Base-by-base conservation (phyloP, 1,140 invertebrate species). In the Centruroides vittatus region DNA sequence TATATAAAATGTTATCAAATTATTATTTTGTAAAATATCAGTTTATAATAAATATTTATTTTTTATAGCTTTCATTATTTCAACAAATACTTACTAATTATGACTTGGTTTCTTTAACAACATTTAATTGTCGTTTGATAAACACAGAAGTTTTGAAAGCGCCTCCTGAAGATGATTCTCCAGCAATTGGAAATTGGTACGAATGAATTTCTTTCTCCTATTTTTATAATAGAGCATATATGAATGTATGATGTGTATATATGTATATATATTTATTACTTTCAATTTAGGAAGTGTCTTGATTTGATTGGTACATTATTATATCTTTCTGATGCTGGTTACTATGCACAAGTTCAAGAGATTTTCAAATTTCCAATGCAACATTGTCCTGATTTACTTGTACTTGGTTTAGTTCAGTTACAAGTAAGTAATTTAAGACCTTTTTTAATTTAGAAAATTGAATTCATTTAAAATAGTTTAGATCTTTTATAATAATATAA, bases 81-180 rank as follows among this genome's bases (percentile, higher is more conserved):
- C 81, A 84, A 61, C 84, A 89, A 63, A 86, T 93, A 63, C 72
- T 98, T 2, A 72, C 73, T 35, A 85, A 91, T 76, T 83, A 89
- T 1, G 94, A 98, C 74, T 82, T 98, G 47, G 95, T 98, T 73
- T 93, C 88, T 70, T 91, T 98, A 72, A 85, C 88, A 56, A 93
- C 98, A 74, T 87, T 90, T 75, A 84, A 86, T 0, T 91, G 86
- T 73, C 85, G 86, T 67, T 81, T 86, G 7, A 89, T 94, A 4
- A 78, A 84, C 2, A 84, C 92, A 59, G 91, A 96, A 67, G 82
- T 90, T 61, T 73, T 98, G 9, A 98, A 98, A 76, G 86, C 89
- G 13, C 84, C 86, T 12, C 93, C 93, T 0, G 93, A 97, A 78
- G 74, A 78, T 57, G 92, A 97, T 58, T 92, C 91, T 68, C 92